Percentiles rank a stretch among this genome's conserved stretches.
Conservation (phyloP, 2,797 vertebrate genomes). For the Eospalax fontanierii region DNA sequence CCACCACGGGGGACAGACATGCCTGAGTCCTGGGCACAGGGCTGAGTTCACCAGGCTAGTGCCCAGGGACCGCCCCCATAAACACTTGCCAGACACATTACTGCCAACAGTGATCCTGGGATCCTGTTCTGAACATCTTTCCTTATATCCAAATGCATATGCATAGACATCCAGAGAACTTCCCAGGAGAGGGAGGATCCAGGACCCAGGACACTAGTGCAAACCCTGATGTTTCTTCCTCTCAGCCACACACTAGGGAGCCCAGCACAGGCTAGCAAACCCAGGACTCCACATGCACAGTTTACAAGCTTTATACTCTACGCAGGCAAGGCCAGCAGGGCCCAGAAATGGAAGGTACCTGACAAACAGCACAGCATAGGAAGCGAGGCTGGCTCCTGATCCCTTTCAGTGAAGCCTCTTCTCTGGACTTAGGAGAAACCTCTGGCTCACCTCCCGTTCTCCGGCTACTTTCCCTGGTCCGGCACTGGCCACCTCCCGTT, state of each 20-base stretch:
- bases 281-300: neutral
- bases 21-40: neutral
- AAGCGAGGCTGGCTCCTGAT: neutral
- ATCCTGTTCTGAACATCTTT: neutral
- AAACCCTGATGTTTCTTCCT: neutral
- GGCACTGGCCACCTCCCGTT: neutral
- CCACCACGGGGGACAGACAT: conserved; percentile 39
- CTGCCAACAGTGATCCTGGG: neutral
- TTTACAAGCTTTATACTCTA: neutral
- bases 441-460: neutral
- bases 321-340: neutral
- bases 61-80: accelerated
- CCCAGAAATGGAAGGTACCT: neutral
- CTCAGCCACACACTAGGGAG: neutral
- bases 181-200: accelerated
- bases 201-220: neutral
- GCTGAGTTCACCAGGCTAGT: accelerated
- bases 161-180: neutral
- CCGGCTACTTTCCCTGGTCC: neutral
- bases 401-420: neutral
- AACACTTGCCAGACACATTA: too few species aligned
- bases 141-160: neutral
- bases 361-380: neutral
- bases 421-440: neutral
- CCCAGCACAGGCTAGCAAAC: neutral